Percentiles rank a stretch among this genome's conserved stretches.
Evolutionary conservation across 2,113 vertebrate species (phyloP).

Genomic region (Pygathrix nemaeus): DNA sequence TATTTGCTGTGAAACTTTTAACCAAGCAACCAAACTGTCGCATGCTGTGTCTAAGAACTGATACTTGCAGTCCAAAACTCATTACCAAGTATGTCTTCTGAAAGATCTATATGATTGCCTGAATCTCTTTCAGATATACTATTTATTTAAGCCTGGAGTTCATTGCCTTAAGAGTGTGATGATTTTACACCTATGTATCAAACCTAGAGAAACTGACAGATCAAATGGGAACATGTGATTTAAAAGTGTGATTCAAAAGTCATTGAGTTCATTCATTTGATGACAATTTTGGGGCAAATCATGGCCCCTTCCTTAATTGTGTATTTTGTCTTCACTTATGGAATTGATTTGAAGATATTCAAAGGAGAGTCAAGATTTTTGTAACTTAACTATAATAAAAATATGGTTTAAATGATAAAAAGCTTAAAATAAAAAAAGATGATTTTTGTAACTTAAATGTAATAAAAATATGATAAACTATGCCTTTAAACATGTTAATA

Average conservation of each 20-base stretch:
- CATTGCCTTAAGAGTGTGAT: not conserved
- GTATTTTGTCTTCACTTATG: not conserved
- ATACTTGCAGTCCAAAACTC: not conserved
- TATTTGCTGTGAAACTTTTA: not conserved
- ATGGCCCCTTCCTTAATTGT: not conserved
- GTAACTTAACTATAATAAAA: not conserved
- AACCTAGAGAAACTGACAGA: not conserved
- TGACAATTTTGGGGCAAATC: not conserved
- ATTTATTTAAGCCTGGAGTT: not conserved
- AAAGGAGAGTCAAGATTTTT: slow-evolving; percentile 28
- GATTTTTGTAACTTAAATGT: not conserved
- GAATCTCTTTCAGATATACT: not conserved
- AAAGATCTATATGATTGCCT: not conserved
- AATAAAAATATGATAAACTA: not conserved
- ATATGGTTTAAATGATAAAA: not conserved
- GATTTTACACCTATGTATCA: not conserved
- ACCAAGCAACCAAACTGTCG: not conserved
- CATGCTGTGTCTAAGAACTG: not conserved
- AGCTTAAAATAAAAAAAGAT: too few relatives aligned
- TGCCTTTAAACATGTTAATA: not conserved
- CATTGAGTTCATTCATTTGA: not conserved
- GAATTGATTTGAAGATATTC: not conserved
- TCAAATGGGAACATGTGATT: not conserved
- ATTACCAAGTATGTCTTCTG: not conserved
- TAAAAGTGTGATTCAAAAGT: not conserved